Conservation (phyloP, 2,113 vertebrate species). For the Danio rerio region DNA sequence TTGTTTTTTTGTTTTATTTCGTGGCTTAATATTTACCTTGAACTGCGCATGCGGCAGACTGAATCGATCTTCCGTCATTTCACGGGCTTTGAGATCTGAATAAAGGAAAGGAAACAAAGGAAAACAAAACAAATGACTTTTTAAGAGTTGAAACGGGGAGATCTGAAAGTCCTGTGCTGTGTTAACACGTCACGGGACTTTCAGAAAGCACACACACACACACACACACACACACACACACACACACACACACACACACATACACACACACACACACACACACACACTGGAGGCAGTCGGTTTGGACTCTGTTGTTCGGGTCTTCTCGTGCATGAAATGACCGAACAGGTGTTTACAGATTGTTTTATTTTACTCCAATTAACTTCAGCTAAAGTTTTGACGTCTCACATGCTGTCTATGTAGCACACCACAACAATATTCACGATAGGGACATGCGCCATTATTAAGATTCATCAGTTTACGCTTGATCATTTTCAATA, state of each 20-base stretch:
- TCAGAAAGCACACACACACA: slow-evolving; percentile 1
- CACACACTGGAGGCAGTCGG: background rate
- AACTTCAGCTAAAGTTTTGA: background rate
- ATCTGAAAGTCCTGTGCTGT: background rate
- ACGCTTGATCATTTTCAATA: background rate
- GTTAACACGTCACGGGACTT: background rate
- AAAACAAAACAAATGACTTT: background rate
- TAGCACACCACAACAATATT: background rate
- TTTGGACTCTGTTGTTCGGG: background rate
- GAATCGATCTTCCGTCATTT: background rate
- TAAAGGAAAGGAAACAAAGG: background rate
- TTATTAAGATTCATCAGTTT: background rate
- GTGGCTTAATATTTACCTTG: background rate
- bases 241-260: background rate
- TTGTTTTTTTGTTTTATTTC: background rate
- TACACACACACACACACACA: slow-evolving; percentile 5
- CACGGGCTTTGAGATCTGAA: background rate
- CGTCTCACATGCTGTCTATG: background rate
- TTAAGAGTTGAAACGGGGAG: background rate
- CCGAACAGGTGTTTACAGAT: slow-evolving; percentile 11
- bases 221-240: slow-evolving; percentile 4
- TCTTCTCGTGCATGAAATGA: background rate
- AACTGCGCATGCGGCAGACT: background rate
- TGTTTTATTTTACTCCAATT: background rate
- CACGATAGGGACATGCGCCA: background rate